A percentile compares a stretch with the other conserved stretches of the same genome.
Conservation (phyloP, 2,113 vertebrate species). For the Scomber japonicus region DNA sequence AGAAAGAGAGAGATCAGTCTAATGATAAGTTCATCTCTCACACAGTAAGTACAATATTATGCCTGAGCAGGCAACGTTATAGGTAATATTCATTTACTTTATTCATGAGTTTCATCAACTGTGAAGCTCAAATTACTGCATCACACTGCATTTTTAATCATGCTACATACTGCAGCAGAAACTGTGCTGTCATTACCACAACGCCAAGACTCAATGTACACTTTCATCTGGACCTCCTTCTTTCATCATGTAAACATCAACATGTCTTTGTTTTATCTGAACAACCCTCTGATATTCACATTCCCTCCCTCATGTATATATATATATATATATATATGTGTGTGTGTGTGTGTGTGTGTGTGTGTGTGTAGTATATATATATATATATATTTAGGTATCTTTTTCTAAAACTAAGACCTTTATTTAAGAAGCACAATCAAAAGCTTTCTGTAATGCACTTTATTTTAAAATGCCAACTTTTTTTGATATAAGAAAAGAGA, state of each 20-base stretch:
- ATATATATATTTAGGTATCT: too few species aligned
- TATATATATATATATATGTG: too few species aligned
- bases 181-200: background rate
- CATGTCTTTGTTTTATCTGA: too few species aligned
- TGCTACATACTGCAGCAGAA: conserved; percentile 42
- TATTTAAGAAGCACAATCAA: too few species aligned
- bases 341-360: too few species aligned
- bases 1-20: conserved; percentile 58
- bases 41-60: conserved; percentile 71
- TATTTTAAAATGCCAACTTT: too few species aligned
- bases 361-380: too few species aligned
- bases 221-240: background rate
- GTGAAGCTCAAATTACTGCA: conserved; percentile 78
- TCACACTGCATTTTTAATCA: conserved; percentile 75
- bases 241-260: background rate
- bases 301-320: too few species aligned
- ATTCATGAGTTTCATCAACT: conserved; percentile 80
- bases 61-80: conserved; percentile 74
- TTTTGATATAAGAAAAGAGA: too few species aligned
- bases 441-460: too few species aligned
- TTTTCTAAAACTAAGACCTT: too few species aligned
- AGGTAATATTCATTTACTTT: conserved; percentile 76
- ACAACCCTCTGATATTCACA: too few species aligned
- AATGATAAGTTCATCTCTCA: conserved; percentile 65
- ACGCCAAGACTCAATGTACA: background rate